These are phyloP conservation scores for Cercopithecus hamlyni DNA, from an alignment of 2,797 vertebrate species.

Conservation along the genomic window DNA sequence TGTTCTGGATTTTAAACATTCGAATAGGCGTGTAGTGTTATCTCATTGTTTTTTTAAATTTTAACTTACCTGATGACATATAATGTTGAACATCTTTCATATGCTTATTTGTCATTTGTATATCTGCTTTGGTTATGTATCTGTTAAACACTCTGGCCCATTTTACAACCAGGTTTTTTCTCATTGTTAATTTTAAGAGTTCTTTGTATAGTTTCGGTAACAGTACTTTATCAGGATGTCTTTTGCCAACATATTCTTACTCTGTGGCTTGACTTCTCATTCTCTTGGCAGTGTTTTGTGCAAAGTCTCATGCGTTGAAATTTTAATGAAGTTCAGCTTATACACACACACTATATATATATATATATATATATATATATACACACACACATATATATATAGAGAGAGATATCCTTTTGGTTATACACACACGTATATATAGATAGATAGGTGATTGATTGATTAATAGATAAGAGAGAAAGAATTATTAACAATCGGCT, in stretches of 20 bases:
- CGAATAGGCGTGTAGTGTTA: background rate
- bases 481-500: background rate
- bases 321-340: background rate
- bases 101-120: background rate
- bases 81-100: background rate
- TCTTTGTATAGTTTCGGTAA: background rate
- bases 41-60: background rate
- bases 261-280: background rate
- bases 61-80: background rate
- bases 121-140: background rate
- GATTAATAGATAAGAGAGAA: too few species aligned
- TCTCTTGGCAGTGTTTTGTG: background rate
- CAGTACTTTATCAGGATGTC: background rate
- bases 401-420: too few species aligned
- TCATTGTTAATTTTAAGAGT: background rate
- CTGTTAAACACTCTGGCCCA: background rate
- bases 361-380: too few species aligned
- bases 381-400: too few species aligned
- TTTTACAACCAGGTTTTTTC: background rate
- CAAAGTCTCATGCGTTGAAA: background rate
- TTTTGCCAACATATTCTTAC: background rate
- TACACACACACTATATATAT: too few species aligned
- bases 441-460: too few species aligned
- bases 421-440: too few species aligned
- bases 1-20: background rate